Conservation (phyloP, 2,113 vertebrate species). For the Passerina amoena region DNA sequence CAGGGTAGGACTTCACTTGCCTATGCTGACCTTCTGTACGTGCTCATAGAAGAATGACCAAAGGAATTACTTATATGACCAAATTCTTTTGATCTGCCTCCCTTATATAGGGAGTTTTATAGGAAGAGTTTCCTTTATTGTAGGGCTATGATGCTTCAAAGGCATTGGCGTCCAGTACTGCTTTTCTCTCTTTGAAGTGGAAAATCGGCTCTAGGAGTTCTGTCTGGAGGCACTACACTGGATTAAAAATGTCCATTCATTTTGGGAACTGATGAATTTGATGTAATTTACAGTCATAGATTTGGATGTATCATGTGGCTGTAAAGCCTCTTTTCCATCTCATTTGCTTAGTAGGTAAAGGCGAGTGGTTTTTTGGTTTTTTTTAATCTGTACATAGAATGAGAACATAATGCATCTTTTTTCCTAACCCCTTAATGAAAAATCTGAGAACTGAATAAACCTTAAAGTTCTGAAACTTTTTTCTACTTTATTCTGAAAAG, state of each 20-base stretch:
- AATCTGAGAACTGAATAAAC: not conserved
- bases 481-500: not conserved
- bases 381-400: not conserved
- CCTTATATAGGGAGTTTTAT: no score
- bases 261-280: not conserved
- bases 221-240: not conserved
- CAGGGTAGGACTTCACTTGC: not conserved
- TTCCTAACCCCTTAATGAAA: not conserved
- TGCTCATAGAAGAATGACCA: not conserved
- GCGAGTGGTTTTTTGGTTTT: accelerated
- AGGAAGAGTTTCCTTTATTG: not conserved
- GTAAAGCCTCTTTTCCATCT: not conserved
- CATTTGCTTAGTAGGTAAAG: not conserved
- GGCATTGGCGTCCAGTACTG: not conserved
- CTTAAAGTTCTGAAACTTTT: not conserved
- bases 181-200: not conserved
- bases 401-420: not conserved
- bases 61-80: not conserved
- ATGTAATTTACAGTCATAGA: not conserved
- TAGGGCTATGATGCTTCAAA: not conserved
- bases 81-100: not conserved
- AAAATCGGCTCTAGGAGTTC: not conserved
- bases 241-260: not conserved
- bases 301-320: not conserved
- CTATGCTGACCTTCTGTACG: accelerated